Evolutionary conservation across 2,797 vertebrate genomes (phyloP).

Genomic region (Melanogrammus aeglefinus): DNA sequence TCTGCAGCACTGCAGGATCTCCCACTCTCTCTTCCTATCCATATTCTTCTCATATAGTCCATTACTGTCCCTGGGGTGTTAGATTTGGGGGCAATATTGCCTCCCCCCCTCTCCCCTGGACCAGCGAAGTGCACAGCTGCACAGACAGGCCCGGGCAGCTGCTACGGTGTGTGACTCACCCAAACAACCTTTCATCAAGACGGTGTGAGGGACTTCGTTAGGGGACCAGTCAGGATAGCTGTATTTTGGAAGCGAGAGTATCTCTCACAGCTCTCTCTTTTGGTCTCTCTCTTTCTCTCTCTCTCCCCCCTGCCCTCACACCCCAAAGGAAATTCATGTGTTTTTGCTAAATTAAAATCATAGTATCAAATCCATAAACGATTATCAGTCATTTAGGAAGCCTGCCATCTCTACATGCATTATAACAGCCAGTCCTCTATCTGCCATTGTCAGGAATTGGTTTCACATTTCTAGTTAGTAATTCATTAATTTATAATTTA

Average conservation of each 20-base stretch:
- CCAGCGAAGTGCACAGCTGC: slow-evolving; percentile 61
- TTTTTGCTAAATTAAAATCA: background rate
- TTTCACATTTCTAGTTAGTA: background rate
- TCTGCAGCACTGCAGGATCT: background rate
- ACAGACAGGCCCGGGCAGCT: slow-evolving; percentile 60
- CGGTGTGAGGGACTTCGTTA: slow-evolving; percentile 10
- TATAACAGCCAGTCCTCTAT: background rate
- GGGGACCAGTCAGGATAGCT: background rate
- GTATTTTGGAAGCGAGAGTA: slow-evolving; percentile 28
- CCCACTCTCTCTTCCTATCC: background rate
- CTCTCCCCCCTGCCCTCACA: background rate
- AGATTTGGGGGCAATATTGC: background rate
- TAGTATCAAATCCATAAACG: background rate
- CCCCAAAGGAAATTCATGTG: background rate
- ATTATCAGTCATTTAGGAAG: background rate
- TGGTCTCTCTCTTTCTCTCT: background rate
- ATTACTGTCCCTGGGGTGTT: background rate
- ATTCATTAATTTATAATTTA: no score
- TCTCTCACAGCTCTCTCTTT: background rate
- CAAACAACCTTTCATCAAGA: slow-evolving; percentile 56
- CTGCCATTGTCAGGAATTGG: background rate
- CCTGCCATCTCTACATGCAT: background rate
- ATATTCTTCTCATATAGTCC: background rate
- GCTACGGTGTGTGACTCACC: slow-evolving; percentile 51
- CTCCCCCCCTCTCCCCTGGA: slow-evolving; percentile 4